A percentile compares a stretch with the other conserved stretches of the same genome.
Conservation (phyloP, 1,140 invertebrate genomes). For the Macrocentrus cingulum region DNA sequence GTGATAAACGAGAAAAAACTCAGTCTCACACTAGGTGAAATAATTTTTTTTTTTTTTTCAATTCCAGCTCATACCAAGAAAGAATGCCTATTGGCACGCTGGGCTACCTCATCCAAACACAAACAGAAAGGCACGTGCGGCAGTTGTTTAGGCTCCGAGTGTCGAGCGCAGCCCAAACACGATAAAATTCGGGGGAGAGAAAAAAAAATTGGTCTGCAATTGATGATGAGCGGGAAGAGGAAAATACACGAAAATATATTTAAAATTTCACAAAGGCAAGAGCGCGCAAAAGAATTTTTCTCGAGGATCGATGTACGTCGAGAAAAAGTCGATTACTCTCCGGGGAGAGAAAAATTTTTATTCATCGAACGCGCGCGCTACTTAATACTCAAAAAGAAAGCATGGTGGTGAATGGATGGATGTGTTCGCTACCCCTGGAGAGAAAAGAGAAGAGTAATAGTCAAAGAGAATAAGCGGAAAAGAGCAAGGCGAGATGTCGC, state of each 20-base stretch:
- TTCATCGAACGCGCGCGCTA: constrained; percentile 19
- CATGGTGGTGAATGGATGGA: neutral
- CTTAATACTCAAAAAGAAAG: neutral
- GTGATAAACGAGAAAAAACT: too few species aligned
- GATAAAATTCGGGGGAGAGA: neutral
- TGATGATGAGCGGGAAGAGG: neutral
- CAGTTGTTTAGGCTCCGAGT: constrained; percentile 28
- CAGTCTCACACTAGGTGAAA: too few species aligned
- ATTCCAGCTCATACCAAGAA: too few species aligned
- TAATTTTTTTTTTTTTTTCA: too few species aligned
- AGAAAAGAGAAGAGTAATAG: constrained; percentile 17
- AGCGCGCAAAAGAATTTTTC: constrained; percentile 10
- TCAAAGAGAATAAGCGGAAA: constrained; percentile 9
- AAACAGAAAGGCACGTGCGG: constrained; percentile 19
- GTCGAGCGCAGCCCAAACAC: constrained; percentile 31
- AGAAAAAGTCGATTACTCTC: constrained; percentile 26
- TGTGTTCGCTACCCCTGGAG: constrained; percentile 9
- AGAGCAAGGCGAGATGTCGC: constrained; percentile 26
- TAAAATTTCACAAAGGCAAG: constrained; percentile 7
- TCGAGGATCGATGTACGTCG: constrained; percentile 16
- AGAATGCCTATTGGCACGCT: too few species aligned
- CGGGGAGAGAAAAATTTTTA: constrained; percentile 30
- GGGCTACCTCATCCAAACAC: too few species aligned
- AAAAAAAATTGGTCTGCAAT: neutral
- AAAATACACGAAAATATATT: constrained; percentile 6